Conservation (phyloP, 2,113 vertebrate species). For the Cathartes aura region DNA sequence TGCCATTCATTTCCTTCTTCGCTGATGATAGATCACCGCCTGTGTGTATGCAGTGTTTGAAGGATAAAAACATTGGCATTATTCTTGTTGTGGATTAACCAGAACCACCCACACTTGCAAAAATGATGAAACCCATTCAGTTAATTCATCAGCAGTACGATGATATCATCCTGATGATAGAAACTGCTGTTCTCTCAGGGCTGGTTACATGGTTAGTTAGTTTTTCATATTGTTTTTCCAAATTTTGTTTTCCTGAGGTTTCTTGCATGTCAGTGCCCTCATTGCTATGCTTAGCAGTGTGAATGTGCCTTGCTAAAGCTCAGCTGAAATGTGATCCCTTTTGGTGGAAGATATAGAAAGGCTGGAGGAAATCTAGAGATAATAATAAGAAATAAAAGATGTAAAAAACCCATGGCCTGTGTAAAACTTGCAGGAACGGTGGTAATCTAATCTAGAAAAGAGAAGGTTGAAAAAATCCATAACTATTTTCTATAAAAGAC, state of each 20-base stretch:
- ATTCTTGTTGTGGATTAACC: background rate
- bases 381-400: background rate
- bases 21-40: background rate
- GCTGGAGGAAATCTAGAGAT: background rate
- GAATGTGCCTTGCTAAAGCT: background rate
- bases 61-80: background rate
- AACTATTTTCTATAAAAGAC: background rate
- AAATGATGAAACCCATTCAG: background rate
- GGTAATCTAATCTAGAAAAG: background rate
- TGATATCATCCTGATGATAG: background rate
- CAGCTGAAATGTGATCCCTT: background rate
- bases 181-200: background rate
- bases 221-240: background rate
- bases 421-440: background rate
- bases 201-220: background rate
- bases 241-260: background rate
- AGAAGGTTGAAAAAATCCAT: background rate
- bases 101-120: background rate
- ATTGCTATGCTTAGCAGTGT: accelerated
- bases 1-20: background rate
- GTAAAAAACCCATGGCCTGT: background rate
- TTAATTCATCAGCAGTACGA: background rate
- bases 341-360: background rate
- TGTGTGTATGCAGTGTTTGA: background rate
- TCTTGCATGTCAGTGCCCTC: background rate